These are phyloP conservation scores for Chiloscyllium plagiosum DNA, from an alignment of 2,113 vertebrate species.

Conservation along the genomic window DNA sequence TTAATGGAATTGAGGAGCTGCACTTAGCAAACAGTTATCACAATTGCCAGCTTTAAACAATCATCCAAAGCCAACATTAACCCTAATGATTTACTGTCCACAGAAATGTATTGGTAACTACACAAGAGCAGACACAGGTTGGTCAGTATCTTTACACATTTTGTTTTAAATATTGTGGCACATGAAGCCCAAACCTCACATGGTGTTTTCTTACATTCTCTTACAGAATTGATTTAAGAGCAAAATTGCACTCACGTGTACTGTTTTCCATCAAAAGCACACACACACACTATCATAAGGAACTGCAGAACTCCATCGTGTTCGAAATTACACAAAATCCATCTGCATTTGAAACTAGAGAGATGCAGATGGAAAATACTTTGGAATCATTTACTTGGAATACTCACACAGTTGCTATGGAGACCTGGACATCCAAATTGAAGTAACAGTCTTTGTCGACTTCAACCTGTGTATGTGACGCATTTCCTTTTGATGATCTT, in stretches of 20 bases:
- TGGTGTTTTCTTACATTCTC: neutral
- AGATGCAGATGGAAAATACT: neutral
- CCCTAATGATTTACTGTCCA: neutral
- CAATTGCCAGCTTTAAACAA: neutral
- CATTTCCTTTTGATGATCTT: neutral
- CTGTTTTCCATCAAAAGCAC: no score
- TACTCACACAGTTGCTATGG: neutral
- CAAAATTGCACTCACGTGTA: neutral
- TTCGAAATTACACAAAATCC: neutral
- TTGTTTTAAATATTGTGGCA: neutral
- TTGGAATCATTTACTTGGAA: neutral
- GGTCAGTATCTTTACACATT: neutral
- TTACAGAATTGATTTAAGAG: neutral
- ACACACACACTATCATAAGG: neutral
- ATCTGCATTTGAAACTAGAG: neutral
- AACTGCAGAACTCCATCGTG: neutral
- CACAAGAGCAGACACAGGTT: no score
- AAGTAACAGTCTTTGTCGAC: neutral
- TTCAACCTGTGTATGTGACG: neutral
- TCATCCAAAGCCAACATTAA: neutral
- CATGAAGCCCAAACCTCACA: neutral
- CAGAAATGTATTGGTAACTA: neutral
- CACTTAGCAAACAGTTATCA: neutral
- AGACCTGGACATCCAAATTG: neutral
- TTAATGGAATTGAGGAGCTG: neutral